Evolutionary conservation across 2,113 vertebrate species (phyloP).

Genomic region (Dolichallabes microphthalmus): DNA sequence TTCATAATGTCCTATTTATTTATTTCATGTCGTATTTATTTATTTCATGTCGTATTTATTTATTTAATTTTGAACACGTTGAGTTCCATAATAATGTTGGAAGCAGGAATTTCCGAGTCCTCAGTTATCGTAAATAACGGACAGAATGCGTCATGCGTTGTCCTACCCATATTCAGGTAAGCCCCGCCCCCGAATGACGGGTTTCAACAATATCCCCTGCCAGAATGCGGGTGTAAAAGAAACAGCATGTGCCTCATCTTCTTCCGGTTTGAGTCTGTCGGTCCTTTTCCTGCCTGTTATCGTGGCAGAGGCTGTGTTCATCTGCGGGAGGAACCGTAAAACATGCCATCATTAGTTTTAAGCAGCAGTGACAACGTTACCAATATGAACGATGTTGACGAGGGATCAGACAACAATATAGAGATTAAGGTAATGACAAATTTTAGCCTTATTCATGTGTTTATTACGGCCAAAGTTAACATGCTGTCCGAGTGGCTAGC

Average conservation of each 20-base stretch:
- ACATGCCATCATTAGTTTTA: slow-evolving; percentile 28
- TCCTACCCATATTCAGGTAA: slow-evolving; percentile 18
- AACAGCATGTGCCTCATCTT: neutral
- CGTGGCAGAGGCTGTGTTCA: slow-evolving; percentile 35
- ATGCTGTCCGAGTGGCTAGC: neutral
- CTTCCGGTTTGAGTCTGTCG: neutral
- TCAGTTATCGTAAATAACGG: neutral
- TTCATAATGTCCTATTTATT: no score
- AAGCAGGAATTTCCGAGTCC: neutral
- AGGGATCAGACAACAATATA: neutral
- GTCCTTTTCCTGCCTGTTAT: slow-evolving; percentile 35
- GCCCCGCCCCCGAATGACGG: neutral
- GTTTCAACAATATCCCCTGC: neutral
- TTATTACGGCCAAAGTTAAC: neutral
- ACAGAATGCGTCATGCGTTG: neutral
- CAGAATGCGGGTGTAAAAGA: slow-evolving; percentile 11
- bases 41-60: no score
- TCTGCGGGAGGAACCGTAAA: neutral
- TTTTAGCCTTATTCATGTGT: accelerated
- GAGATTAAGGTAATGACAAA: slow-evolving; percentile 26
- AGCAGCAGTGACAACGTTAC: neutral
- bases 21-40: no score
- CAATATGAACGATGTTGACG: neutral
- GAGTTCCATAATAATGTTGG: no score
- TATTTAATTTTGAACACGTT: no score